Evolutionary conservation across 92 coral and sea anemone genomes (phyloP).

Genomic region (Umimayanthus chanpuru): DNA sequence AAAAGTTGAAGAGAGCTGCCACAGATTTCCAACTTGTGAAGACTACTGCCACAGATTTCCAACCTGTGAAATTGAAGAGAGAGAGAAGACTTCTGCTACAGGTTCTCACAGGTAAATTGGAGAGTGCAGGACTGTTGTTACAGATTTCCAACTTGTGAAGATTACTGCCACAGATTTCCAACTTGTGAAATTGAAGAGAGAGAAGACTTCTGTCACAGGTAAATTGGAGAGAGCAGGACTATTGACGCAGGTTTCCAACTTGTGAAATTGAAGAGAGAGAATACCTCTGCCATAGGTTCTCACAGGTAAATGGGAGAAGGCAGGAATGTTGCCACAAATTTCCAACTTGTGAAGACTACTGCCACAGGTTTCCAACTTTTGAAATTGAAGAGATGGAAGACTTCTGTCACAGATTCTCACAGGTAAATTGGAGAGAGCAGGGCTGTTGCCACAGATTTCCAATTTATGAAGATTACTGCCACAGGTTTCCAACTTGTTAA

Average conservation of each 20-base stretch:
- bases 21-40: background rate
- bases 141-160: slow-evolving; percentile 58
- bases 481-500: background rate
- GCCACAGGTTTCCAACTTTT: slow-evolving; percentile 72
- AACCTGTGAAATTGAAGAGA: no score
- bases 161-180: slow-evolving; percentile 81
- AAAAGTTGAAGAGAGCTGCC: no score
- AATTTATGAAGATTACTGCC: slow-evolving; percentile 30
- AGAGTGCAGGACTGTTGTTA: slow-evolving; percentile 72
- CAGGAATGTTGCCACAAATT: background rate
- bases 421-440: slow-evolving; percentile 62
- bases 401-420: background rate
- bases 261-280: slow-evolving; percentile 4
- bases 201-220: slow-evolving; percentile 57
- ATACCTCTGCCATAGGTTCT: background rate
- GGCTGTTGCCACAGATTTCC: slow-evolving; percentile 73
- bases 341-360: slow-evolving; percentile 41
- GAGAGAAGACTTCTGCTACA: background rate
- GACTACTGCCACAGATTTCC: slow-evolving; percentile 78
- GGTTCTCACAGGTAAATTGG: slow-evolving; percentile 24
- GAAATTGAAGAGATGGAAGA: no score
- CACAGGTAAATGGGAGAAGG: slow-evolving; percentile 53
- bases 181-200: slow-evolving; percentile 34
- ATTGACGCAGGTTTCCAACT: background rate
- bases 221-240: slow-evolving; percentile 3